Evolutionary conservation across 2,113 vertebrate genomes (phyloP), one percentile per base, ranked within the genome.

Genomic region (Labrus mixtus): DNA sequence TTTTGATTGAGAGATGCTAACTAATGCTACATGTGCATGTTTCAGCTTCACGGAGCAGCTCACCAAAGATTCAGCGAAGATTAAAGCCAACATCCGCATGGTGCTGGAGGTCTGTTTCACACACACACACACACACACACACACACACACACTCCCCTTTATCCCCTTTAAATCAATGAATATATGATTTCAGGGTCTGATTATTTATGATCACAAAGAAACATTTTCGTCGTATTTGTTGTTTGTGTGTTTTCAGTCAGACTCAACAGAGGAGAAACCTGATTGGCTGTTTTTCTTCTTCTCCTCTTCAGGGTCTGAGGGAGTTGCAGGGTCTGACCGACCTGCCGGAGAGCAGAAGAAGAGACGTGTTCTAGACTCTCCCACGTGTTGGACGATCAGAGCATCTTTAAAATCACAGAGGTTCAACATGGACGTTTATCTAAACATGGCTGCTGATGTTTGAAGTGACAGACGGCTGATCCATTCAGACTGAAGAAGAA

Each of bases 21-120:
- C 60, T 33, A 1, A 1, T 73, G 76, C 72, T 84, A 76, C 76
- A 12, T 0, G 20, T 65, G 15, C 76, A 55, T 68, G 84, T 85
- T 81, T 33, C 85, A 98, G 97, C 72, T 93, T 95, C 79, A 95
- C 95, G 3, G 87, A 97, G 77, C 90, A 82, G 74, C 94, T 97
- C 66, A 96, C 93, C 68, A 96, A 95, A 93, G 96, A 98, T 79
- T 95, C 95, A 0, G 93, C 95, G 50, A 96, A 95, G 88, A 97
- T 98, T 73, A 98, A 96, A 88, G 96, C 96, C 64, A 94, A 97
- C 86, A 97, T 98, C 77, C 94, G 95, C 36, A 93, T 97, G 94
- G 95, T 97, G 68, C 89, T 97, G 62, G 96, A 97, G 96, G 96
- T 97, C 6, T 65, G 84, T 82, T 20, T 15, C 7, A 16, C 55